Evolutionary conservation across 1,140 invertebrate species (phyloP).

Genomic region (Acromyrmex echinatior): DNA sequence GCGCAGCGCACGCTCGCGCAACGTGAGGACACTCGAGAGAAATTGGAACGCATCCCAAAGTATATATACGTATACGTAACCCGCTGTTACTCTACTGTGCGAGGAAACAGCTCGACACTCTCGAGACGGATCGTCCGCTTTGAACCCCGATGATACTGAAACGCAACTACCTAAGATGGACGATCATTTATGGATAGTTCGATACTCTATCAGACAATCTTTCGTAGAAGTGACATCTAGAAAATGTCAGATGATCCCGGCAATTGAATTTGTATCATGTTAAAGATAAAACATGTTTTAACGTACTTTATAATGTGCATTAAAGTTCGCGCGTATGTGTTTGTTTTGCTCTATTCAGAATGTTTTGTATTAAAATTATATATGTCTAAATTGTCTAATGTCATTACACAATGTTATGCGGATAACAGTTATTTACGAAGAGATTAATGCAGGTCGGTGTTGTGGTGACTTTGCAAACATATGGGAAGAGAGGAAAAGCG

Average conservation of each 20-base stretch:
- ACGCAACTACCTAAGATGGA: conserved; percentile 43
- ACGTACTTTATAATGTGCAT: neutral
- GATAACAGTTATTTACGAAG: conserved; percentile 16
- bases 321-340: neutral
- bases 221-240: conserved; percentile 18
- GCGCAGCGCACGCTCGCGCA: conserved; percentile 44
- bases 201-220: conserved; percentile 55
- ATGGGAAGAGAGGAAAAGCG: neutral
- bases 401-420: neutral
- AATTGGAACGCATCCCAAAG: conserved; percentile 70
- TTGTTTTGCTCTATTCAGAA: neutral
- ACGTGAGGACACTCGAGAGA: conserved; percentile 61
- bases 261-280: neutral
- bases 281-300: neutral
- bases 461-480: neutral
- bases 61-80: conserved; percentile 62
- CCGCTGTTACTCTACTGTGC: conserved; percentile 27
- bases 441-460: conserved; percentile 8
- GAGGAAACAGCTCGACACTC: conserved; percentile 53
- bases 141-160: conserved; percentile 57
- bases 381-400: neutral
- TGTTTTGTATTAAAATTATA: neutral
- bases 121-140: conserved; percentile 66
- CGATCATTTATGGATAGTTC: conserved; percentile 52
- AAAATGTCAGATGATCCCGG: neutral